Conservation (phyloP, 2,888 invertebrate species). For the Ashinkailepas kermadecensis region DNA sequence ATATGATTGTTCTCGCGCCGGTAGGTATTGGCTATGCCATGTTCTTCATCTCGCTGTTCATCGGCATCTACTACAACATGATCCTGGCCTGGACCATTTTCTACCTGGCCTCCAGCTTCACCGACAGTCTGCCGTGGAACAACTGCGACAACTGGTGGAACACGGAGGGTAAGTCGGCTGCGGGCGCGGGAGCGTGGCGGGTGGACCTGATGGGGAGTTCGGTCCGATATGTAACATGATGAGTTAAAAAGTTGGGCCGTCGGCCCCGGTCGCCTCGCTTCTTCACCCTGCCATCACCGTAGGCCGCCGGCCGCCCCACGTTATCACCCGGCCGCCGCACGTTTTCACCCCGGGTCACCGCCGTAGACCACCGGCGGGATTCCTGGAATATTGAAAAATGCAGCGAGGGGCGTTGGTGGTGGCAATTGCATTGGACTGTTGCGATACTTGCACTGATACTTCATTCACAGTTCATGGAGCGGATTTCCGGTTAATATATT, state of each 20-base stretch:
- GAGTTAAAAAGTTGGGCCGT: neutral
- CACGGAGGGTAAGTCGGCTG: constrained; percentile 38
- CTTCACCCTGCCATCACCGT: no score
- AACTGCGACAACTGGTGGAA: constrained; percentile 45
- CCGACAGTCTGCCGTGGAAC: constrained; percentile 44
- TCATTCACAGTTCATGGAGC: no score
- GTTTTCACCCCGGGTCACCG: no score
- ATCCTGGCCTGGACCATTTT: constrained; percentile 49
- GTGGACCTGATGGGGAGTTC: neutral
- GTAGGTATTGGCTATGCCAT: constrained; percentile 50
- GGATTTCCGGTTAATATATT: no score
- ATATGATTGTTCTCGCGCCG: neutral
- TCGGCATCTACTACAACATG: constrained; percentile 50
- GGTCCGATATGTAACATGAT: neutral
- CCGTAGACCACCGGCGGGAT: no score
- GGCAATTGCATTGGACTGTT: no score
- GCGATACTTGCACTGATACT: no score
- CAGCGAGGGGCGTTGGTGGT: no score
- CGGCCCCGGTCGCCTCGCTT: no score
- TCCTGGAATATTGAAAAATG: no score
- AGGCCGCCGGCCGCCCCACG: no score
- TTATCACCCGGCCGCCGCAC: no score
- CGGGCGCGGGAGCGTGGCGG: neutral
- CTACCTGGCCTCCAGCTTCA: constrained; percentile 47
- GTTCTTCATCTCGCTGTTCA: constrained; percentile 47